Conservation (phyloP, 2,888 invertebrate genomes). For the Cyaniris semiargus region DNA sequence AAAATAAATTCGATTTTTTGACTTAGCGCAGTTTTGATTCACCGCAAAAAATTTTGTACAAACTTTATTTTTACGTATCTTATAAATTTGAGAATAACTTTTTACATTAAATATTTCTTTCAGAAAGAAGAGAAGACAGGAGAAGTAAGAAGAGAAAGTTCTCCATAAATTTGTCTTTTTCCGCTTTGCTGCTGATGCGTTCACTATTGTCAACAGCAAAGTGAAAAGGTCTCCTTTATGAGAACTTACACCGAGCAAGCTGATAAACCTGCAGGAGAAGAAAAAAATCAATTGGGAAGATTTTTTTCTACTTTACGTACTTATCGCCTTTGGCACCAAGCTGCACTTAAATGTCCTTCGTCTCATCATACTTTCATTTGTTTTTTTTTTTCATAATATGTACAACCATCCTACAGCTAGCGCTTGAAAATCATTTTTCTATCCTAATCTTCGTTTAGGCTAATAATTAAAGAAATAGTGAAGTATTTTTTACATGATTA, state of each 20-base stretch:
- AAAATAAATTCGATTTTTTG: neutral
- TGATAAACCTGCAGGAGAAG: neutral
- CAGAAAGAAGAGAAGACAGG: neutral
- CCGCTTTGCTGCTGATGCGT: constrained; percentile 81
- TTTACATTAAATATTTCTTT: neutral
- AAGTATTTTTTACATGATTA: too few relatives aligned
- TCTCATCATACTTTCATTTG: neutral
- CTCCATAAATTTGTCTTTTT: constrained; percentile 80
- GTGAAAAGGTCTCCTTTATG: constrained; percentile 81
- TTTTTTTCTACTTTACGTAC: too few relatives aligned
- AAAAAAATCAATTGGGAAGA: neutral
- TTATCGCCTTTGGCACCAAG: too few relatives aligned
- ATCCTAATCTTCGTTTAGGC: too few relatives aligned
- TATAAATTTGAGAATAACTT: too few relatives aligned
- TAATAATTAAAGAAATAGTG: too few relatives aligned
- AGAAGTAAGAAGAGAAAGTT: constrained; percentile 53
- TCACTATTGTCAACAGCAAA: constrained; percentile 74
- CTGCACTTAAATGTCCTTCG: too few relatives aligned
- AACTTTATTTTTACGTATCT: too few relatives aligned
- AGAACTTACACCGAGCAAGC: constrained; percentile 61
- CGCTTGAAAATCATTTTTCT: too few relatives aligned
- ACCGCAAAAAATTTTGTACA: too few relatives aligned
- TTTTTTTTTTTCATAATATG: neutral
- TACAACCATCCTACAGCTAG: too few relatives aligned
- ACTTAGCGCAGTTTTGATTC: neutral